These are phyloP conservation scores for Morphnarchus princeps DNA, from an alignment of 2,113 vertebrate species.

Conservation along the genomic window DNA sequence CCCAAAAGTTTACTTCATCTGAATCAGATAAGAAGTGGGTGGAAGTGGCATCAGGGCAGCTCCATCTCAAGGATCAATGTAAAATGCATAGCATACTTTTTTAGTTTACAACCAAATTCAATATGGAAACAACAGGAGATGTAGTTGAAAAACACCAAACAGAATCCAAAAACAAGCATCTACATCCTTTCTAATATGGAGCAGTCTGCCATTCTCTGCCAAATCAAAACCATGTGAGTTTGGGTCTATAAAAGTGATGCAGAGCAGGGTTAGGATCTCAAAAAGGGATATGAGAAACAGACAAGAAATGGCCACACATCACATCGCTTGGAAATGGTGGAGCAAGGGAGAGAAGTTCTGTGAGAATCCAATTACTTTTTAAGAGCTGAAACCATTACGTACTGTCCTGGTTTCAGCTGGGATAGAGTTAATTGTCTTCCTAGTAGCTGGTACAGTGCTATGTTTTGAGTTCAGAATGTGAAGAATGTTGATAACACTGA, in stretches of 20 bases:
- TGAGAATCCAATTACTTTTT: not conserved
- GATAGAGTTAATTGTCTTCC: too few species aligned
- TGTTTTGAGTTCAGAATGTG: too few species aligned
- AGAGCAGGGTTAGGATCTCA: not conserved
- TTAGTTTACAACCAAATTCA: not conserved
- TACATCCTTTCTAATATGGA: not conserved
- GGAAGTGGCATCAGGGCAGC: not conserved
- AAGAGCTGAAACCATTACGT: not conserved
- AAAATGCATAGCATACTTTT: not conserved
- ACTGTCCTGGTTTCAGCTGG: too few species aligned
- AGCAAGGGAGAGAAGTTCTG: not conserved
- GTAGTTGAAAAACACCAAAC: not conserved
- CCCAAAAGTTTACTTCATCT: not conserved
- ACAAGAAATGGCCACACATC: not conserved
- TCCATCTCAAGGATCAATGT: not conserved
- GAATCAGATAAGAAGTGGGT: not conserved
- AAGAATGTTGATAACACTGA: too few species aligned
- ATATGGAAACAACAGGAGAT: not conserved
- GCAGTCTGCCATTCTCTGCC: not conserved
- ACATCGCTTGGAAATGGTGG: not conserved
- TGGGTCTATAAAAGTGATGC: conserved; percentile 10
- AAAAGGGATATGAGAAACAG: conserved; percentile 22
- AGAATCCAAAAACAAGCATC: not conserved
- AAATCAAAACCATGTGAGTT: conserved; percentile 20
- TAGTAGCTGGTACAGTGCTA: too few species aligned